Evolutionary conservation across 2,797 vertebrate genomes (phyloP), one percentile per base, ranked within the genome.

Genomic region (Mormyrus hasselquistii): DNA sequence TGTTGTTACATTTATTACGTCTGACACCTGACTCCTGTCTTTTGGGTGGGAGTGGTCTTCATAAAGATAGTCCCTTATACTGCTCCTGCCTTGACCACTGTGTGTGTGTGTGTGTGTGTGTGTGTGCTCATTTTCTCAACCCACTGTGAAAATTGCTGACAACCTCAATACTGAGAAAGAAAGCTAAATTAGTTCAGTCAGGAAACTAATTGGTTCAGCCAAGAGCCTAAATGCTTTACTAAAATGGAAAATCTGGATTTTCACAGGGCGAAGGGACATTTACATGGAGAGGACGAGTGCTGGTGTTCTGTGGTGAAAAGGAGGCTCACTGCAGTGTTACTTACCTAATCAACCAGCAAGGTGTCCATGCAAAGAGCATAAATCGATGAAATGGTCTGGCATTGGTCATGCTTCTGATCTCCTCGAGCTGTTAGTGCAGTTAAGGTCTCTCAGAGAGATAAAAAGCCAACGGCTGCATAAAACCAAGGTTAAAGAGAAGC

Each of bases 161-260:
- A 87, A 59, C 29, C 55, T 41, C 52, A 62, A 44, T 59, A 87
- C 29, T 62, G 53, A 44, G 55, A 59, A 55, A 87, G 29, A 87
- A 59, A 19, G 86, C 16, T 57, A 87, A 87, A 87, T 59, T 38
- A 87, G 34, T 87, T 57, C 86, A 86, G 52, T 86, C 52, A 53
- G 52, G 85, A 57, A 53, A 53, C 16, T 86, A 87, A 87, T 59
- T 38, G 55, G 53, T 87, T 57, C 86, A 55, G 52, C 52, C 52
- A 86, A 53, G 84, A 34, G 84, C 50, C 29, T 86, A 86, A 86
- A 50, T 86, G 44, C 49, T 52, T 49, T 12, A 86, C 22, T 16
- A 55, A 53, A 86, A 86, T 29, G 50, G 52, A 86, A 53, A 25
- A 22, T 10, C 84, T 52, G 49, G 22, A 29, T 34, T 52, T 86